Base-by-base conservation (phyloP, 2,888 invertebrate species). In the Xylota sylvarum region DNA sequence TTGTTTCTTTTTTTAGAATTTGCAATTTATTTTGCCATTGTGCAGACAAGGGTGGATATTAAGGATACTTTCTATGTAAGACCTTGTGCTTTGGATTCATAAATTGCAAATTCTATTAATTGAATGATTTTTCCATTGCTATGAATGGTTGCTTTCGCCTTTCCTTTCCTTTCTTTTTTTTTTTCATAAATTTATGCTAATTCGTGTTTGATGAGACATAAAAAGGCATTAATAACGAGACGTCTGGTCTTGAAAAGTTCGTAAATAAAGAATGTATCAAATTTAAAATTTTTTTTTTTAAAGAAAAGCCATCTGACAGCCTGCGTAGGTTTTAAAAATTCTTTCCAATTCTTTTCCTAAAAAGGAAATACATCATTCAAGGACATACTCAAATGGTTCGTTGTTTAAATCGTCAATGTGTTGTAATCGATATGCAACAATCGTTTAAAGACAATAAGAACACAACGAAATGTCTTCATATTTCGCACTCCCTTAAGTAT, bases 391-490 rank as follows among this genome's bases (percentile, higher is more conserved):
- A 60, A 19, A 52, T 6, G 23, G 48, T 60, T 52, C 5, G 32
- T 62, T 46, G 62, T 60, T 56, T 69, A 12, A 69, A 62, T 70
- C 55, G 37, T 55, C 19, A 10, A 10, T 14, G 27, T 40, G 27
- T 70, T 70, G 82, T 82, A 77, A 77, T 77, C 77, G 82, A 72
- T 77, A 82, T 64, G 58, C 14, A 82, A 43, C 32, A 58, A 70
- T 35, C 58, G 65, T 65, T 77, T 65, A 77, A 64, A 56, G 58
- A 37, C 65, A 56, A 37, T 37, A 30, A 52, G n/a, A 65, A 27
- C 46, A 43, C 35, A 64, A 17, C 5, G 19, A 64, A 32, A 30
- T n/a, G 27, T 67, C 30, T 58, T 23, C 62, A 27, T 23, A 70
- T 65, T 70, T 40, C 17, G 10, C 65, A 67, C 7, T 19, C 73